These are phyloP conservation scores for Ptychodera flava DNA, from an alignment of 35 echinoderm and acorn worm genomes.

Conservation along the genomic window DNA sequence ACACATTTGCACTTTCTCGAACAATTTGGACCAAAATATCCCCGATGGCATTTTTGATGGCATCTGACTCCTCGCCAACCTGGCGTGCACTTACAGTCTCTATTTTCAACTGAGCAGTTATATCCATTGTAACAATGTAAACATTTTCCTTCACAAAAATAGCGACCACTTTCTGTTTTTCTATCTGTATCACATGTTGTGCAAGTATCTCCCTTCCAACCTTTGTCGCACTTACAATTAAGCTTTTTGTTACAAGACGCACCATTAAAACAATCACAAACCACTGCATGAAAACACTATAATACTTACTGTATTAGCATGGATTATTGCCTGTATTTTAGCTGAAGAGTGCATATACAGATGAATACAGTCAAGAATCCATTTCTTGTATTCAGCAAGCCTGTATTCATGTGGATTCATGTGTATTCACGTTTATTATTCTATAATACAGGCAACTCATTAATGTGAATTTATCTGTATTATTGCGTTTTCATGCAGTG, in stretches of 20 bases:
- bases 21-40: conserved; percentile 29
- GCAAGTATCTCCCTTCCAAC: neutral
- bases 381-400: too few species aligned
- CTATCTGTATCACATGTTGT: neutral
- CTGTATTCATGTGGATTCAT: too few species aligned
- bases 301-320: too few species aligned
- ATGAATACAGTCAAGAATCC: too few species aligned
- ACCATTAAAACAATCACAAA: too few species aligned
- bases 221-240: neutral
- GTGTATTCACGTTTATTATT: too few species aligned
- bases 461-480: too few species aligned
- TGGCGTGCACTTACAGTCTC: neutral
- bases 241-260: neutral
- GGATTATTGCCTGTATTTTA: too few species aligned
- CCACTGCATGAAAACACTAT: too few species aligned
- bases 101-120: neutral
- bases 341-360: too few species aligned
- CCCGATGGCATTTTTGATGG: neutral
- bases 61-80: neutral
- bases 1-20: conserved; percentile 9
- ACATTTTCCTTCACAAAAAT: neutral
- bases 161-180: neutral
- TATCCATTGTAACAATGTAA: neutral
- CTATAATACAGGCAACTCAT: too few species aligned
- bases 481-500: too few species aligned